Base-by-base conservation (phyloP, 2,113 vertebrate species). In the Siphamia tubifer region DNA sequence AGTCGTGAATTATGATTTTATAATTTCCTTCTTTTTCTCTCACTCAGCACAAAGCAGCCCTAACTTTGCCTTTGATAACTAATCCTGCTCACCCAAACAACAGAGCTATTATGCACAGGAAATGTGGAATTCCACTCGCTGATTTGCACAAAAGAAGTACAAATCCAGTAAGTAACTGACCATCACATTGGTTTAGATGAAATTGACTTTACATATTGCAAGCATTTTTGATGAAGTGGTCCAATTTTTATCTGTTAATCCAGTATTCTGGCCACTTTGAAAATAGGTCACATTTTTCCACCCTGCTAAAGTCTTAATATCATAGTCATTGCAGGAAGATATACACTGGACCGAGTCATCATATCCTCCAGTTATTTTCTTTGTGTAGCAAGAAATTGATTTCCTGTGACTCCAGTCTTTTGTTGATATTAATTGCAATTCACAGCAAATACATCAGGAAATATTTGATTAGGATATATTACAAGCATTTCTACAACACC, bases 71-170 rank as follows among this genome's bases (percentile, higher is more conserved):
- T 76, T 77, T 94, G 42, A 42, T 92, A 51, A 79, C 68, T 72
- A 89, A 94, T 47, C 84, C 92, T 8, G 74, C 86, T 49, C 89
- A 90, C 43, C 35, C 31, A 7, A 81, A 75, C 45, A 86, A 89
- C 86, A 92, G 93, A 84, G 81, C 60, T 40, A 43, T 60, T 24
- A 68, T 94, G 57, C 89, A 86, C 23, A 68, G 77, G 11, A 92
- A 44, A 49, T 89, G 68, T 74, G 92, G 93, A 16, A 88, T 92
- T 79, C 91, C 83, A 39, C 74, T 94, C 60, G 94, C 95, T 23
- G 72, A 76, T 48, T 79, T 95, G 64, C 81, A 71, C 43, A 88
- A 82, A 74, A 93, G 83, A 81, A 87, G 72, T 53, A 45, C 86
- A 60, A 27, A 47, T 45, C 25, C 56, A 74, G 96, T 97, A 84